These are phyloP conservation scores for Chloebia gouldiae DNA, from an alignment of 2,113 vertebrate species.

Conservation along the genomic window DNA sequence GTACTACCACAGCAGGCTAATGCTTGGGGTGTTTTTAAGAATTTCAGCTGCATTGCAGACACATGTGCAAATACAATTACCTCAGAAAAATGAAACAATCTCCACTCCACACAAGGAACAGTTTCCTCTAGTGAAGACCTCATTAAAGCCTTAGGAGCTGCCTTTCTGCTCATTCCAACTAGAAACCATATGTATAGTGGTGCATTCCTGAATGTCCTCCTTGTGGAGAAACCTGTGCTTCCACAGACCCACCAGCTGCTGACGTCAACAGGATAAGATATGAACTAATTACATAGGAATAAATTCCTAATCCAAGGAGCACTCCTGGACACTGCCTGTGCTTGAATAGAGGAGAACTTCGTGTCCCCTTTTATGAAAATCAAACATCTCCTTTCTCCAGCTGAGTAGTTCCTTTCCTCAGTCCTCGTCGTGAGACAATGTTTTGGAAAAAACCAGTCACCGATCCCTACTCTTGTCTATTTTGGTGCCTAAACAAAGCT, in stretches of 20 bases:
- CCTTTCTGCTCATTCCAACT: neutral
- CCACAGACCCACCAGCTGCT: neutral
- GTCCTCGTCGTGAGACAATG: neutral
- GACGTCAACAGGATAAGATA: rapidly evolving
- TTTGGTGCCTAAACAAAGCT: constrained; percentile 16
- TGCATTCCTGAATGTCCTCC: neutral
- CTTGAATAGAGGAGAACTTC: neutral
- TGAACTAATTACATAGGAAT: neutral
- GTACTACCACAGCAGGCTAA: neutral
- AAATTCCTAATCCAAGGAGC: neutral
- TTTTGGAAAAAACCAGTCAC: constrained; percentile 38
- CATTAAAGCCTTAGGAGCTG: neutral
- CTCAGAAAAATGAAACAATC: neutral
- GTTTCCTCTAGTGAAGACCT: neutral
- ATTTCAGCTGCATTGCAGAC: neutral
- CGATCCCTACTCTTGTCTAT: neutral
- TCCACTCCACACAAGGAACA: neutral
- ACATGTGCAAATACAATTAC: neutral
- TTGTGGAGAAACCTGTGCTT: neutral
- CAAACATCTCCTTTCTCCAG: neutral
- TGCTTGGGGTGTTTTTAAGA: neutral
- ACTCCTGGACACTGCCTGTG: neutral
- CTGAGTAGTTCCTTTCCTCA: neutral
- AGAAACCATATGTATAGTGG: rapidly evolving
- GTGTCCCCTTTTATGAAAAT: neutral